A percentile compares a stretch with the other conserved stretches of the same genome.
phyloP scores from a whole-genome alignment of 2,888 invertebrate species.

The Prostheceraeus crozeri region DNA sequence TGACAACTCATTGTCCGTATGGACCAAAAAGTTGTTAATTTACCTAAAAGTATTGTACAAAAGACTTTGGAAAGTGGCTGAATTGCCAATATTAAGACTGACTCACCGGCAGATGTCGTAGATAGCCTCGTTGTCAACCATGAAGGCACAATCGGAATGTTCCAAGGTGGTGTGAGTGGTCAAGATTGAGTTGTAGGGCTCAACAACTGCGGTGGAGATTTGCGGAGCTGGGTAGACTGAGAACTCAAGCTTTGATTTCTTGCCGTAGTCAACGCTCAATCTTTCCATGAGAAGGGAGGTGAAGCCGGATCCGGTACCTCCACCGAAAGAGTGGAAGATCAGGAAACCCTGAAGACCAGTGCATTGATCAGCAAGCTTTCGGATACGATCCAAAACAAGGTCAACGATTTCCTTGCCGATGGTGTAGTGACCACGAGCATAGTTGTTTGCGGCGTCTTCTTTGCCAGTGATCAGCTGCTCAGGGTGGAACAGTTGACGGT shows the following conservation, averaged over 20 bases:
- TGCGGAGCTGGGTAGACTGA: slow-evolving; percentile 52
- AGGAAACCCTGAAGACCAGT: slow-evolving; percentile 61
- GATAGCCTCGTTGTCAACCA: slow-evolving; percentile 51
- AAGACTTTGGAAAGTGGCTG: too few species aligned
- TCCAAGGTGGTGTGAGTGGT: slow-evolving; percentile 51
- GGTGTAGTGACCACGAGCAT: slow-evolving; percentile 62
- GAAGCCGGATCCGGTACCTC: slow-evolving; percentile 54
- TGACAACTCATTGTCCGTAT: too few species aligned
- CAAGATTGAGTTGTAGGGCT: slow-evolving; percentile 64
- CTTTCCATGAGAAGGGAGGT: slow-evolving; percentile 61
- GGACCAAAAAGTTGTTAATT: too few species aligned
- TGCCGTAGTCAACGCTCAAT: slow-evolving; percentile 62
- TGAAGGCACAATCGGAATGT: slow-evolving; percentile 50
- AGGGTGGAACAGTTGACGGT: slow-evolving; percentile 54
- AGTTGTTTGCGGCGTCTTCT: slow-evolving; percentile 70
- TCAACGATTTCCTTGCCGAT: slow-evolving; percentile 71
- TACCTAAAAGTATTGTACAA: too few species aligned
- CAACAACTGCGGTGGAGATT: slow-evolving; percentile 47
- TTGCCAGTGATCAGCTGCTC: slow-evolving; percentile 61
- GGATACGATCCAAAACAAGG: slow-evolving; percentile 65
- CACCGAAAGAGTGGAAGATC: slow-evolving; percentile 45
- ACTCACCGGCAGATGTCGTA: slow-evolving; percentile 62
- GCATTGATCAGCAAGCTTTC: slow-evolving; percentile 68
- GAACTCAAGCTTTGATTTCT: slow-evolving; percentile 53
- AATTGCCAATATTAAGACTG: too few species aligned